Conservation (phyloP, 2,797 vertebrate species). For the Eidolon dupreanum region DNA sequence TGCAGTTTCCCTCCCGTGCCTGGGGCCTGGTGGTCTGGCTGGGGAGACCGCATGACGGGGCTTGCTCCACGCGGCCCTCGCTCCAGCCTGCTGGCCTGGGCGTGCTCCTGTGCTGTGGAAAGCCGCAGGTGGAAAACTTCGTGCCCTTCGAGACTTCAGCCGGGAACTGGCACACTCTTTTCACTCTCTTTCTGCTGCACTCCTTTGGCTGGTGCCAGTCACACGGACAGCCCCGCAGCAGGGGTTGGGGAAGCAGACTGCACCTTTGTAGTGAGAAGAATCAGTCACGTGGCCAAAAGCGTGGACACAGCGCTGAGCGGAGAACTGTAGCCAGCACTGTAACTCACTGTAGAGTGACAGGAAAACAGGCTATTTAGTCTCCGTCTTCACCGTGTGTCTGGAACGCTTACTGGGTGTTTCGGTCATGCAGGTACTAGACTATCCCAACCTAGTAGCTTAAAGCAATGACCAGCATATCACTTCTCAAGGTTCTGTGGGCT, state of each 20-base stretch:
- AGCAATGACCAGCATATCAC: accelerated
- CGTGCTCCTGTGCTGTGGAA: accelerated
- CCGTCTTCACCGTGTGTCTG: accelerated
- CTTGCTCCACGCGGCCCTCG: too few species aligned
- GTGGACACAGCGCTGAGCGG: accelerated
- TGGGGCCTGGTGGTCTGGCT: not conserved
- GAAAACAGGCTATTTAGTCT: not conserved
- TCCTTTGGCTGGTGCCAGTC: not conserved
- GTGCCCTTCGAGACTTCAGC: not conserved
- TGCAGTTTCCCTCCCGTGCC: not conserved
- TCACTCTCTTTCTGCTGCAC: not conserved
- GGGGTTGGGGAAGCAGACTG: not conserved
- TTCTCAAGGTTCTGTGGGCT: too few species aligned
- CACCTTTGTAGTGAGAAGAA: too few species aligned
- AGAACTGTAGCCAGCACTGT: accelerated
- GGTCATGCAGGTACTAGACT: accelerated
- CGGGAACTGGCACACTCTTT: not conserved
- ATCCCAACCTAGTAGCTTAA: not conserved
- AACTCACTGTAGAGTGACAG: accelerated
- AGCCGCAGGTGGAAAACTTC: not conserved
- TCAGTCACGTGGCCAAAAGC: not conserved
- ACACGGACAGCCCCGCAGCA: accelerated
- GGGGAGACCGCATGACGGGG: not conserved
- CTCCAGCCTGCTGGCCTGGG: accelerated
- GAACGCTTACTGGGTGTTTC: accelerated